Evolutionary conservation across 2,797 vertebrate genomes (phyloP), one percentile per base, ranked within the genome.

Genomic region (Knipowitschia caucasica): DNA sequence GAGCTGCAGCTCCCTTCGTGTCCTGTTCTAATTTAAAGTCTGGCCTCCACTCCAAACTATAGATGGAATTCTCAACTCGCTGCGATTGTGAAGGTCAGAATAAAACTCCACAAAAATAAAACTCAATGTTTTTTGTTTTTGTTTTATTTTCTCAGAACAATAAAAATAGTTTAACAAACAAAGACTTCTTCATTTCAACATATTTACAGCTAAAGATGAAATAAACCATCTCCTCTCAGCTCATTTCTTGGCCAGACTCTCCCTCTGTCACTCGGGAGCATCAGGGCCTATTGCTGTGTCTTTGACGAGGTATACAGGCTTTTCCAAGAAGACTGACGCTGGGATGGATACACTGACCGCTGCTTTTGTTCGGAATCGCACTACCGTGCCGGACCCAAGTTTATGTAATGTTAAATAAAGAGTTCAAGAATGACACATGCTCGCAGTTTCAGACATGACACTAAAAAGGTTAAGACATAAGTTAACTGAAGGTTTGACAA

Each of bases 131-230:
- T 77, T 70, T 71, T 72, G 49, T 60, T 78, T 45, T 83, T 86
- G 80, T 79, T 82, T 83, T 86, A 81, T 79, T 82, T 81, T 86
- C 75, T 82, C 77, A 82, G 85, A 86, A 91, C 85, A 89, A 91
- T 90, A 91, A 91, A 91, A 91, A 91, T 91, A 91, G 85, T 90
- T 89, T 87, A 82, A 88, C 88, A 88, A 89, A 89, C 86, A 86
- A 89, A 88, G 84, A 89, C 88, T 88, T 90, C 78, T 38, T 77
- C 58, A 69, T 84, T 86, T 85, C 35, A 50, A 84, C 78, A 26
- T 86, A 91, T 90, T 78, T 87, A 90, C 88, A 91, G 75, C 77
- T 79, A 74, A 87, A 80, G 78, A 87, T 81, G 84, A 85, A 86
- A 84, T 69, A 61, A 77, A 71, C 56, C 67, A 87, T 86, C 84